phyloP scores from a whole-genome alignment of 2,797 vertebrate genomes.

The Iguana delicatissima region DNA sequence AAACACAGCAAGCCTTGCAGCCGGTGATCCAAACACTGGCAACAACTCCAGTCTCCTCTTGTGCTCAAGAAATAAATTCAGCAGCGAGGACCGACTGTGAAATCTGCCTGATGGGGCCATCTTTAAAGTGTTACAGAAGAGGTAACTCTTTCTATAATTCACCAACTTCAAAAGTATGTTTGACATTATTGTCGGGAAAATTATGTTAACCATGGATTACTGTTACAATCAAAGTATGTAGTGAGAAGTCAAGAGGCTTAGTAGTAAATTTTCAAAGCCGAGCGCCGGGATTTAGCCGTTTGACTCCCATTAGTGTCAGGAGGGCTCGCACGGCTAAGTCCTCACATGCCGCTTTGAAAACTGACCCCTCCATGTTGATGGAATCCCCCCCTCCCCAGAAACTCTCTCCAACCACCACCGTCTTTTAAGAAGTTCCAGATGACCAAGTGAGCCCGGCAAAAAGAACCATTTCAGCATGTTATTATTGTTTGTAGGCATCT shows the following conservation, averaged over 20 bases:
- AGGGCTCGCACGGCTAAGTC: slow-evolving; percentile 69
- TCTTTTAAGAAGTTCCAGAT: slow-evolving; percentile 73
- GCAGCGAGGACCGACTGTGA: slow-evolving; percentile 40
- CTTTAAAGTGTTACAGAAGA: slow-evolving; percentile 78
- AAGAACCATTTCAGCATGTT: slow-evolving; percentile 72
- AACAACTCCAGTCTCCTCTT: slow-evolving; percentile 25
- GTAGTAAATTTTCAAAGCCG: slow-evolving; percentile 78
- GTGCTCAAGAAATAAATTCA: slow-evolving; percentile 54
- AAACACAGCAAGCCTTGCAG: slow-evolving; percentile 16
- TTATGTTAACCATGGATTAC: slow-evolving; percentile 81
- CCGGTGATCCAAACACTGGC: not conserved
- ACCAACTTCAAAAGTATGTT: slow-evolving; percentile 80
- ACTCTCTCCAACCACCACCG: not conserved
- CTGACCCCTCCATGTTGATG: slow-evolving; percentile 63
- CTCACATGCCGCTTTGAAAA: slow-evolving; percentile 72
- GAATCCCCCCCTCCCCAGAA: slow-evolving; percentile 41
- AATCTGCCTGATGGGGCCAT: slow-evolving; percentile 72
- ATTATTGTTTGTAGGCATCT: slow-evolving; percentile 76
- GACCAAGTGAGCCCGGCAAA: slow-evolving; percentile 60
- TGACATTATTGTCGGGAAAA: slow-evolving; percentile 81
- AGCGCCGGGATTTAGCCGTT: slow-evolving; percentile 76
- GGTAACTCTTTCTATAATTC: slow-evolving; percentile 79
- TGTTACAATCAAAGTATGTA: slow-evolving; percentile 81
- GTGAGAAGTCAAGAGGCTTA: slow-evolving; percentile 78
- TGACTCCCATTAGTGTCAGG: slow-evolving; percentile 75